phyloP scores from a whole-genome alignment of 2,113 vertebrate species.

The Thamnaconus septentrionalis region DNA sequence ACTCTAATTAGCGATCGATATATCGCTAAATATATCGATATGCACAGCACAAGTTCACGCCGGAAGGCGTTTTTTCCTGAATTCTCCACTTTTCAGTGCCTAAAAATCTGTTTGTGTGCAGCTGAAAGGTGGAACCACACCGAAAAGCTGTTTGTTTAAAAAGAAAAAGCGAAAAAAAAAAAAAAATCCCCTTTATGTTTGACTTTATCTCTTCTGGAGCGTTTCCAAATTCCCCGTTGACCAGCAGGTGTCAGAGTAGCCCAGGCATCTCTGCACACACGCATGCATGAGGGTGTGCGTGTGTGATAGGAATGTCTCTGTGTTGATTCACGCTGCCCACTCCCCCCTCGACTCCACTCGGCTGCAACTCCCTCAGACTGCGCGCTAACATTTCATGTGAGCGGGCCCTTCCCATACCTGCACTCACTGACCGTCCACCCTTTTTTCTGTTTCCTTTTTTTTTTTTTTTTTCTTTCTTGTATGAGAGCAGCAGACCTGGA shows the following conservation, averaged over 20 bases:
- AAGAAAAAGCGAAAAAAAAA: too few relatives aligned
- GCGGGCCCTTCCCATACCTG: constrained; percentile 55
- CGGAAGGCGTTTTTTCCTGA: too few relatives aligned
- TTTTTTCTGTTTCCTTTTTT: too few relatives aligned
- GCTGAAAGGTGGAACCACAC: too few relatives aligned
- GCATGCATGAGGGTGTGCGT: background rate
- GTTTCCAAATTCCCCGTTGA: constrained; percentile 14
- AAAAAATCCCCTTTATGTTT: too few relatives aligned
- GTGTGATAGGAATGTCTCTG: constrained; percentile 18
- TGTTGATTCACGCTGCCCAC: constrained; percentile 7
- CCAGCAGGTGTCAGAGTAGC: constrained; percentile 72
- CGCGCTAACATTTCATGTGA: constrained; percentile 26
- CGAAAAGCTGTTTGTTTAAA: too few relatives aligned
- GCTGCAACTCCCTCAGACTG: constrained; percentile 23
- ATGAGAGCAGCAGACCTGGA: constrained; percentile 48
- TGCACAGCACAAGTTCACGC: too few relatives aligned
- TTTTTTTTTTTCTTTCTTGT: constrained; percentile 5
- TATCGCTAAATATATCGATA: too few relatives aligned
- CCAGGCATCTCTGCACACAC: constrained; percentile 7
- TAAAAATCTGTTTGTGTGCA: too few relatives aligned
- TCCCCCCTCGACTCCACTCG: constrained; percentile 36
- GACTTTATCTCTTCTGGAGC: too few relatives aligned
- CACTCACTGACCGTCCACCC: constrained; percentile 66
- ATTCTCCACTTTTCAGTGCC: too few relatives aligned
- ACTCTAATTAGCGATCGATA: too few relatives aligned